Conservation (phyloP, 1,140 invertebrate species). For the Drosophila ananassae region DNA sequence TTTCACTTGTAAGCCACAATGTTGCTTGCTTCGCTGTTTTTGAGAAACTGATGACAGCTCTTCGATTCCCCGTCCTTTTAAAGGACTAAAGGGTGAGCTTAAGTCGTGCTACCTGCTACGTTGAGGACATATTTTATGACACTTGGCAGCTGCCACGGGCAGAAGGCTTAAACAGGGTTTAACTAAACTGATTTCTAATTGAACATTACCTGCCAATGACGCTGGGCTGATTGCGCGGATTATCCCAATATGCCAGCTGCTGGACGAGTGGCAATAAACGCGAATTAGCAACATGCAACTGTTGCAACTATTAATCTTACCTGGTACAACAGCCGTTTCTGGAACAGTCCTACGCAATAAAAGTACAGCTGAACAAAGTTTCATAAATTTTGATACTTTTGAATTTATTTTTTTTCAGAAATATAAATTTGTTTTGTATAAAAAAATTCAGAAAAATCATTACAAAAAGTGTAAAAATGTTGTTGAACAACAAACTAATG, state of each 20-base stretch:
- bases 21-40: slow-evolving; percentile 7
- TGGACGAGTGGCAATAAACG: slow-evolving; percentile 16
- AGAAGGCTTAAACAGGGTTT: not conserved
- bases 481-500: not conserved
- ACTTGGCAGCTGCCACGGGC: not conserved
- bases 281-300: not conserved
- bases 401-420: not conserved
- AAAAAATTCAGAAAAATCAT: not conserved
- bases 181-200: slow-evolving; percentile 31
- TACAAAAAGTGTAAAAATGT: not conserved
- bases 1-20: not conserved
- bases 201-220: slow-evolving; percentile 28
- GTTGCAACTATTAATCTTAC: not conserved
- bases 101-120: not conserved
- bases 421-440: not conserved
- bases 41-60: slow-evolving; percentile 36
- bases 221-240: slow-evolving; percentile 18
- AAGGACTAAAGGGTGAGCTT: not conserved
- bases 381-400: not conserved
- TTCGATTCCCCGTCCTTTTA: slow-evolving; percentile 35
- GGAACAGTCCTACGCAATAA: not conserved
- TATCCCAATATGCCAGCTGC: slow-evolving; percentile 40
- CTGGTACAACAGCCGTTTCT: not conserved
- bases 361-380: not conserved
- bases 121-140: not conserved